These are phyloP conservation scores for Kradibia gibbosae DNA, from an alignment of 1,140 invertebrate species.

Conservation along the genomic window DNA sequence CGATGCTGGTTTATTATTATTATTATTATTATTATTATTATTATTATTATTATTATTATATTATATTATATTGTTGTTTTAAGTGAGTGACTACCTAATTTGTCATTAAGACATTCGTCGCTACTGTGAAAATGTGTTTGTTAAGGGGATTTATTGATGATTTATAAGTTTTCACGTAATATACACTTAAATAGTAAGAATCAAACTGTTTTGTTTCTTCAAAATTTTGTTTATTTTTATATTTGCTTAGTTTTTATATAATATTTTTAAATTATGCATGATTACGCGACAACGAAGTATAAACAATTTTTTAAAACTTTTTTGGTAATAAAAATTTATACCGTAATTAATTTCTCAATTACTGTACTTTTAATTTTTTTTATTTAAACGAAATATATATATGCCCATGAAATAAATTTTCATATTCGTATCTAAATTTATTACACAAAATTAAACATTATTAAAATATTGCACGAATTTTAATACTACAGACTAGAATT, in stretches of 20 bases:
- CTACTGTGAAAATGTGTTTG: constrained; percentile 9
- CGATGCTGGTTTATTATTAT: constrained; percentile 48
- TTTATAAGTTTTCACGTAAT: constrained; percentile 27
- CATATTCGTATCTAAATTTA: not conserved
- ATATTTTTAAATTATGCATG: constrained; percentile 19
- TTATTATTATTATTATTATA: constrained; percentile 45
- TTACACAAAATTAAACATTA: not conserved
- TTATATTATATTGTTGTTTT: constrained; percentile 47
- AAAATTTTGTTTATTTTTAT: constrained; percentile 27
- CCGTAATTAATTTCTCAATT: constrained; percentile 2
- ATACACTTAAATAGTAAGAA: constrained; percentile 36
- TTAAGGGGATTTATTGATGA: constrained; percentile 22
- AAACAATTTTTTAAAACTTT: not conserved
- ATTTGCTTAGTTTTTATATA: constrained; percentile 10
- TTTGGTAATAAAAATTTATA: not conserved
- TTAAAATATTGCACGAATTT: not conserved
- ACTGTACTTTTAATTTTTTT: not conserved
- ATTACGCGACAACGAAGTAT: not conserved
- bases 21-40: constrained; percentile 48
- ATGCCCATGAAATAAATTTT: not conserved
- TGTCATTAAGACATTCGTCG: constrained; percentile 34
- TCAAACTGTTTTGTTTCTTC: constrained; percentile 27
- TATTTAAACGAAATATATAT: not conserved
- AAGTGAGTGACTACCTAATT: constrained; percentile 53
- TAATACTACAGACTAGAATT: not conserved